phyloP scores from a whole-genome alignment of 2,888 invertebrate genomes.

The Heteropelma amictum region DNA sequence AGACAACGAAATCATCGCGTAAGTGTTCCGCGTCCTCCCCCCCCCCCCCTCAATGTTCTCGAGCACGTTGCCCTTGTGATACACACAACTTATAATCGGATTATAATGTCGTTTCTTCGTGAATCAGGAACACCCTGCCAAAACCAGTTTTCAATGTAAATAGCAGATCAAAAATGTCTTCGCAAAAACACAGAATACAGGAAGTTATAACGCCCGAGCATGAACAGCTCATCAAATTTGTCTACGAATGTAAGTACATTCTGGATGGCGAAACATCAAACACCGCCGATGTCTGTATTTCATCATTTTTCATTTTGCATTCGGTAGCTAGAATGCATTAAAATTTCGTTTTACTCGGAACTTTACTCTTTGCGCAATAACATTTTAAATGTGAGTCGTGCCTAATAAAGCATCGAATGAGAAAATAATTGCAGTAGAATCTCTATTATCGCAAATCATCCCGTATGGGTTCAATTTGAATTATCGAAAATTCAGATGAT shows the following conservation, averaged over 20 bases:
- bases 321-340: too few relatives aligned
- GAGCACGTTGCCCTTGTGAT: neutral
- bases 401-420: too few relatives aligned
- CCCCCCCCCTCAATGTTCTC: neutral
- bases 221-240: conserved; percentile 91
- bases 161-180: conserved; percentile 82
- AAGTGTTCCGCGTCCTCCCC: conserved; percentile 67
- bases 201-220: conserved; percentile 87
- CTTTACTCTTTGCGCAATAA: too few relatives aligned
- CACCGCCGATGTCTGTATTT: neutral
- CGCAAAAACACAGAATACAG: conserved; percentile 81
- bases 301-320: too few relatives aligned
- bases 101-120: conserved; percentile 21
- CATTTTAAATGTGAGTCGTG: too few relatives aligned
- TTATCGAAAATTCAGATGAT: too few relatives aligned
- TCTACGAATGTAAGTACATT: conserved; percentile 89
- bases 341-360: too few relatives aligned
- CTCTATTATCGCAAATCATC: too few relatives aligned
- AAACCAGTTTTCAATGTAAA: conserved; percentile 90
- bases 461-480: too few relatives aligned
- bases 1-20: conserved; percentile 83
- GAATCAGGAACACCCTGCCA: conserved; percentile 81
- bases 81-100: neutral
- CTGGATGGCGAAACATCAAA: neutral
- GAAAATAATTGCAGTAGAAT: too few relatives aligned